Percentiles rank a stretch among this genome's conserved stretches.
Conservation (phyloP, 2,888 invertebrate species). For the Clanis bilineata region DNA sequence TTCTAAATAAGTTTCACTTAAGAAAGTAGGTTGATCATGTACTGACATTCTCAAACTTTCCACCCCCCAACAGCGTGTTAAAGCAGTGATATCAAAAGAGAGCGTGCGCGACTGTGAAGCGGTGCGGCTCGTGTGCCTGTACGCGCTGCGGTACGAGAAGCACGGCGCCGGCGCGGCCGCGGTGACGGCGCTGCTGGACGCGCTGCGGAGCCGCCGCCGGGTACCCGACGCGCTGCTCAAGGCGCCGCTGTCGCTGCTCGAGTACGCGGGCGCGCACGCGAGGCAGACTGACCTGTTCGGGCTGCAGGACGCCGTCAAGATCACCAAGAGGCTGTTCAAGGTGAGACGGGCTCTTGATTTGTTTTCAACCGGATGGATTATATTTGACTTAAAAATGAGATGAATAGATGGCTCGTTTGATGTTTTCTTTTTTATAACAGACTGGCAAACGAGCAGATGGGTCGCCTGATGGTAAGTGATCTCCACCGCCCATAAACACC, state of each 20-base stretch:
- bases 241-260: conserved; percentile 84
- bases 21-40: too few species aligned
- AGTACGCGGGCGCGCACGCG: conserved; percentile 92
- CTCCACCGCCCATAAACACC: too few species aligned
- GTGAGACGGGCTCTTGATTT: too few species aligned
- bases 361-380: too few species aligned
- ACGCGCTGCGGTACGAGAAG: conserved; percentile 96
- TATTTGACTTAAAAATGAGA: too few species aligned
- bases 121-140: conserved; percentile 93
- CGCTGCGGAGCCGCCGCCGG: conserved; percentile 87
- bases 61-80: conserved; percentile 83
- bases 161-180: conserved; percentile 86
- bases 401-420: too few species aligned
- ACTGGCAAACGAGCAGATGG: too few species aligned
- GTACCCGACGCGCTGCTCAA: conserved; percentile 57
- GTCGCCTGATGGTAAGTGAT: too few species aligned
- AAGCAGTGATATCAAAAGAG: conserved; percentile 88
- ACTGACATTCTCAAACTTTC: neutral
- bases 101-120: conserved; percentile 90
- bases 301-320: conserved; percentile 91
- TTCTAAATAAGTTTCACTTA: too few species aligned
- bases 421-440: too few species aligned
- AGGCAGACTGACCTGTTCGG: conserved; percentile 93
- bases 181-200: conserved; percentile 87
- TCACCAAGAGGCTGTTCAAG: conserved; percentile 95